Base-by-base conservation (phyloP, 2,888 invertebrate genomes). In the Pyrgus malvae region DNA sequence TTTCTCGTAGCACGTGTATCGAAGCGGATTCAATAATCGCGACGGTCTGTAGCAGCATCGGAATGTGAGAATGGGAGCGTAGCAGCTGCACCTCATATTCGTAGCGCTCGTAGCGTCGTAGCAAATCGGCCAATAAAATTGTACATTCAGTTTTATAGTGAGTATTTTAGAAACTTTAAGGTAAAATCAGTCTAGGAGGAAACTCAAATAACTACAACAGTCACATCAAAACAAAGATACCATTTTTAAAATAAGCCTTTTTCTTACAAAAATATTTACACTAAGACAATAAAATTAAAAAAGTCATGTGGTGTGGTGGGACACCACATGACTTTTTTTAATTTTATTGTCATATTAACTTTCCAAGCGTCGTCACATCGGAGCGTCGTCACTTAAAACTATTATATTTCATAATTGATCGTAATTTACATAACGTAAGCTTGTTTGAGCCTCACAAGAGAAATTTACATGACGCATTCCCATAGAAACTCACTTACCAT, bases 11-110 rank as follows among this genome's bases (percentile, higher is more conserved):
- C 49, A 49, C 21, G 9, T 41, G 49, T 49, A 49, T 50, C 33
- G 33, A 17, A 37, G 35, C 14, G 7, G 35, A 35, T 49, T 14
- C 40, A 14, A 48, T 48, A 38, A 38, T 40, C 38, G 21, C 40
- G 27, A 40, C 48, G 48, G 37, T 46, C 35, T 23, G 23, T 35
- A 35, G 48, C 12, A 11, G n/a, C 49, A 40, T 40, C 33, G 41
- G 49, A 49, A 49, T 49, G 40, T 11, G 16, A 41, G 49, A 50
- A 50, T 41, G 31, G 49, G 23, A 50, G 19, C 41, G 49, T 50
- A 50, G 41, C 49, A 48, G 37, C 16, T 50, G 49, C 33, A 41
- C 41, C 41, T 50, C 50, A 50, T 50, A 50, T 35, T 50, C 49
- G 41, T 50, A 50, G 49, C 41, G 21, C 14, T 23, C 46, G 23